Conservation (phyloP, 1,140 invertebrate species). For the Anoplophora glabripennis region DNA sequence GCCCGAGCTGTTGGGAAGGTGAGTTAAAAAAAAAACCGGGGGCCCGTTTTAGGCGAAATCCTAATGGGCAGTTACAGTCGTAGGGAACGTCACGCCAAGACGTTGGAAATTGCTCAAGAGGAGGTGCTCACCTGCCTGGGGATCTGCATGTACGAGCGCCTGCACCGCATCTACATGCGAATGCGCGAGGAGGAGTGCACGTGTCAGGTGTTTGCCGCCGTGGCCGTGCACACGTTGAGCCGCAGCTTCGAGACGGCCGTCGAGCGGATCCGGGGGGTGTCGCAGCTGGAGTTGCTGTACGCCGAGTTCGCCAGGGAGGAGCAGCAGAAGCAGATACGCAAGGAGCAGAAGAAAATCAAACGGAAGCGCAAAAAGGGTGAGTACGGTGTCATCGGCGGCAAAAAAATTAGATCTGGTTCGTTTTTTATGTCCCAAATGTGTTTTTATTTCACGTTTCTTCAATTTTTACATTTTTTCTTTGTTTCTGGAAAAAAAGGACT, state of each 20-base stretch:
- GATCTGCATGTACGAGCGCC: slow-evolving; percentile 84
- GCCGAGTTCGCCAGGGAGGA: slow-evolving; percentile 82
- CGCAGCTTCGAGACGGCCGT: slow-evolving; percentile 87
- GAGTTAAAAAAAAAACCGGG: slow-evolving; percentile 24
- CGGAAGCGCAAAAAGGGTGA: slow-evolving; percentile 74
- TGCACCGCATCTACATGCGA: slow-evolving; percentile 81
- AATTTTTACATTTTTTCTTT: too few relatives aligned
- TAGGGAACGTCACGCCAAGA: slow-evolving; percentile 89
- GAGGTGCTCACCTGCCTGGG: slow-evolving; percentile 91
- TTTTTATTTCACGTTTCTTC: too few relatives aligned
- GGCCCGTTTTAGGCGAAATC: too few relatives aligned
- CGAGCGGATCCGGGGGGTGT: slow-evolving; percentile 83
- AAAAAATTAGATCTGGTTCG: too few relatives aligned
- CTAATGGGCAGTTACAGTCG: slow-evolving; percentile 43
- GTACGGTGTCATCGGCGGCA: background rate
- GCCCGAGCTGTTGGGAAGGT: slow-evolving; percentile 81
- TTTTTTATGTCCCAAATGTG: too few relatives aligned
- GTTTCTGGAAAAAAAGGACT: too few relatives aligned
- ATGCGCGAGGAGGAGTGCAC: slow-evolving; percentile 87
- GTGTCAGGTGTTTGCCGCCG: slow-evolving; percentile 85
- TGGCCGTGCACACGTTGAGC: slow-evolving; percentile 80
- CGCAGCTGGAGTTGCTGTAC: slow-evolving; percentile 79
- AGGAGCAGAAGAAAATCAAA: slow-evolving; percentile 83
- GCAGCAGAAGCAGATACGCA: slow-evolving; percentile 74
- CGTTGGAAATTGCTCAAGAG: slow-evolving; percentile 91